phyloP scores from a whole-genome alignment of 2,113 vertebrate species.

The Daubentonia madagascariensis region DNA sequence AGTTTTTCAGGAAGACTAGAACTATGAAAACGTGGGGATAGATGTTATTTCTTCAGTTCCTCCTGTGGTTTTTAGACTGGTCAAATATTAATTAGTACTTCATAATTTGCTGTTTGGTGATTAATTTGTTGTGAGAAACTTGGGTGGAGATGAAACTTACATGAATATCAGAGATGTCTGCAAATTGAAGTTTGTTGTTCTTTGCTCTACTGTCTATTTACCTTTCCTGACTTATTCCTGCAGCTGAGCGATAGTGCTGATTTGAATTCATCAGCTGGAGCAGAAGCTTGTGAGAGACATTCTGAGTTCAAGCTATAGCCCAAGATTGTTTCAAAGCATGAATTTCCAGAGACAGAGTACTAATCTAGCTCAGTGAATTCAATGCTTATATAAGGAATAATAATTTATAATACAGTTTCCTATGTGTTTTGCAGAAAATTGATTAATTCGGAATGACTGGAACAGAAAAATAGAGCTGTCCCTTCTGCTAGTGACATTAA shows the following conservation, averaged over 20 bases:
- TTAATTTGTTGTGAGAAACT: constrained; percentile 50
- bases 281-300: constrained; percentile 52
- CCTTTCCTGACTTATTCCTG: constrained; percentile 25
- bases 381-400: constrained; percentile 23
- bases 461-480: constrained; percentile 26
- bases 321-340: constrained; percentile 17
- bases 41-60: neutral
- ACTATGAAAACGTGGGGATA: constrained; percentile 28
- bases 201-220: constrained; percentile 23
- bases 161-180: neutral
- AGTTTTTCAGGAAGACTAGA: constrained; percentile 48
- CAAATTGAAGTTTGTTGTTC: constrained; percentile 41
- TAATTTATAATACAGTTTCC: constrained; percentile 30
- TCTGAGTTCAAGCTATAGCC: neutral
- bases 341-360: constrained; percentile 11
- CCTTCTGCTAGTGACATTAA: neutral
- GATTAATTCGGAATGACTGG: constrained; percentile 13
- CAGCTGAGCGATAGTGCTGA: neutral
- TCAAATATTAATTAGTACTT: constrained; percentile 48
- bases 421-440: constrained; percentile 41
- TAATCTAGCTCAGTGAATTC: constrained; percentile 14
- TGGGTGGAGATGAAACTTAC: constrained; percentile 43
- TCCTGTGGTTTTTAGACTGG: neutral
- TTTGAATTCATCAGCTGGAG: constrained; percentile 33
- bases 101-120: constrained; percentile 8